A percentile compares a stretch with the other conserved stretches of the same genome.
phyloP scores from a whole-genome alignment of 1,140 invertebrate genomes.

The Eurytemora carolleeae region DNA sequence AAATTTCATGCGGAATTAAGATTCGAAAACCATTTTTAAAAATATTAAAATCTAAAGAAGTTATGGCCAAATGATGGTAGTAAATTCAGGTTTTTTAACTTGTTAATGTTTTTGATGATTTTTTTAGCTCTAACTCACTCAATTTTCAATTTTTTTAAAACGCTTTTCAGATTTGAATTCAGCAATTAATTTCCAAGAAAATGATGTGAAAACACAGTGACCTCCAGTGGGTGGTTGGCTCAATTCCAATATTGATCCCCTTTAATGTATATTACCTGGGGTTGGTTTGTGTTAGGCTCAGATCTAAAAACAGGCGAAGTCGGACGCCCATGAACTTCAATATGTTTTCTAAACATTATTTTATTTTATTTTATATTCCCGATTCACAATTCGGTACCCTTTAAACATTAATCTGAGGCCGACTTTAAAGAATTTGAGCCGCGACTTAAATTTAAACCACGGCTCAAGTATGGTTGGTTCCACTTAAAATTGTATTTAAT shows the following conservation, averaged over 20 bases:
- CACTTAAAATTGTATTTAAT: not conserved
- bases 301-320: slow-evolving; percentile 12
- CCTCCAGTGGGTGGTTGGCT: too few relatives aligned
- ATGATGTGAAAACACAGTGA: too few relatives aligned
- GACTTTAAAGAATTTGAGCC: too few relatives aligned
- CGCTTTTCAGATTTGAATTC: not conserved
- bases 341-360: slow-evolving; percentile 8
- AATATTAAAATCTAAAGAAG: too few relatives aligned
- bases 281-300: not conserved
- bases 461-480: not conserved
- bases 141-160: not conserved
- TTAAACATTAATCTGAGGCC: too few relatives aligned
- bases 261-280: not conserved
- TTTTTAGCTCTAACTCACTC: not conserved
- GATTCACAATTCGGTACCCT: too few relatives aligned
- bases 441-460: not conserved
- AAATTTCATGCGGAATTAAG: too few relatives aligned
- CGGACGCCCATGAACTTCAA: slow-evolving; percentile 14
- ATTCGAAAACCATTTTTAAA: too few relatives aligned
- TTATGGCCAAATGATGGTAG: too few relatives aligned
- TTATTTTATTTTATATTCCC: too few relatives aligned
- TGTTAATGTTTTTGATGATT: not conserved
- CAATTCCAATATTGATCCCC: not conserved
- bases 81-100: too few relatives aligned
- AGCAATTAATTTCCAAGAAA: not conserved